Base-by-base conservation (phyloP, 2,888 invertebrate species). In the Pycnomerus fuliginosus region DNA sequence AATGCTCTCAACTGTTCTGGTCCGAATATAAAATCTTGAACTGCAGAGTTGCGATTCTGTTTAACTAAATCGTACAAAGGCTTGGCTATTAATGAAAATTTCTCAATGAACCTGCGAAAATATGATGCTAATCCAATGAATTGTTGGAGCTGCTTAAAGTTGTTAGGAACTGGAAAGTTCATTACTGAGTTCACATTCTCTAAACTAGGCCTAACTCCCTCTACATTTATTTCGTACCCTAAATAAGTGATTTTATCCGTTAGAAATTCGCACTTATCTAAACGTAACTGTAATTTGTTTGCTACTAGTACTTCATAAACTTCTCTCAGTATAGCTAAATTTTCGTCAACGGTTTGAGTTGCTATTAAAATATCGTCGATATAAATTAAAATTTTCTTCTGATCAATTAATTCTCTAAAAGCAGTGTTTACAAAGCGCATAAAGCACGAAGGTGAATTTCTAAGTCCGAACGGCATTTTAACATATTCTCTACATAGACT, bases 281-380 rank as follows among this genome's bases (percentile, higher is more conserved):
- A 16, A 7, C 12, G 22, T 16, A 40, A 10, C 8, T 16, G 1
- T 15, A 32, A 15, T 7, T 25, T 23, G 13, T 32, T 25, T 2
- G n/a, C 12, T 5, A 20, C 37, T 4, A 29, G 7, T n/a, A 37
- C 7, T 1, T 4, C 3, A 16, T 17, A 25, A 11, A 35, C 25
- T 15, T 35, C 13, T 38, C 25, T 8, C 13, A 32, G 5, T 3
- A 24, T 14, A n/a, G 16, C 10, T 3, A 34, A 27, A 41, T 17
- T 17, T 12, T 28, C 15, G 5, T 27, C 28, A 16, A 41, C 3
- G 2, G 14, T 34, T 8, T 2, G 4, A 16, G 41, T 27, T 3
- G 41, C 25, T 27, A 41, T 22, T 17, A 41, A 17, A 5, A 41
- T 41, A 13, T 41, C 34, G 28, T 41, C 34, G 3, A 41, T 14